Evolutionary conservation across 2,888 invertebrate species (phyloP), one percentile per base, ranked within the genome.

Genomic region (Trachelus iudaicus): DNA sequence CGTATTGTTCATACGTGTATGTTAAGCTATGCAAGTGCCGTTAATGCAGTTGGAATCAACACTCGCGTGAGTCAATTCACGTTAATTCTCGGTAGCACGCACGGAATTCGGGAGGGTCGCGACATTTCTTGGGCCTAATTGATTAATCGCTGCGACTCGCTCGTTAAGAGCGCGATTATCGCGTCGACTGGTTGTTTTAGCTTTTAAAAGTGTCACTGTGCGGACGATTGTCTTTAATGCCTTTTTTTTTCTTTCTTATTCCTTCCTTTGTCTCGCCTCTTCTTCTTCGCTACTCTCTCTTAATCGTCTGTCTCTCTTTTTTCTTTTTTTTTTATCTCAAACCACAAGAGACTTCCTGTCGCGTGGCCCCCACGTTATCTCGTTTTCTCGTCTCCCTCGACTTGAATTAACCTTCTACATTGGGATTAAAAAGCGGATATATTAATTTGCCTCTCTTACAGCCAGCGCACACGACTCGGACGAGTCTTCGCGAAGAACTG

Each of bases 381-480:
- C 85, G 81, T 84, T 86, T 89, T 87, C 87, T 88, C 86, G 87
- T 88, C 90, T 89, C 90, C 87, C 89, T 87, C 86, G 84, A 85
- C 85, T 84, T 34, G 77, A 84, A 90, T 86, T 91, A 90, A 90
- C 89, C 89, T 90, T 89, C 88, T 90, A 89, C 90, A 91, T 90
- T 90, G 89, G 90, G 90, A 90, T 90, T 90, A 90, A 90, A 90
- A 90, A 90, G 90, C 90, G 90, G 90, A 91, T 91, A 91, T 89
- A 91, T 90, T 90, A 90, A 91, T 91, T 91, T 89, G 88, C 83
- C 84, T 79, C 56, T 56, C 56, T 56, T 56, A 56, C 56, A 56
- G 56, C 23, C 9, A 56, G 56, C 56, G 56, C 56, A 23, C 56
- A 56, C 56, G 56, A 56, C 56, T 56, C 56, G 6, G 23, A 9